These are phyloP conservation scores for Gadus macrocephalus DNA, from an alignment of 2,113 vertebrate species.

Conservation along the genomic window DNA sequence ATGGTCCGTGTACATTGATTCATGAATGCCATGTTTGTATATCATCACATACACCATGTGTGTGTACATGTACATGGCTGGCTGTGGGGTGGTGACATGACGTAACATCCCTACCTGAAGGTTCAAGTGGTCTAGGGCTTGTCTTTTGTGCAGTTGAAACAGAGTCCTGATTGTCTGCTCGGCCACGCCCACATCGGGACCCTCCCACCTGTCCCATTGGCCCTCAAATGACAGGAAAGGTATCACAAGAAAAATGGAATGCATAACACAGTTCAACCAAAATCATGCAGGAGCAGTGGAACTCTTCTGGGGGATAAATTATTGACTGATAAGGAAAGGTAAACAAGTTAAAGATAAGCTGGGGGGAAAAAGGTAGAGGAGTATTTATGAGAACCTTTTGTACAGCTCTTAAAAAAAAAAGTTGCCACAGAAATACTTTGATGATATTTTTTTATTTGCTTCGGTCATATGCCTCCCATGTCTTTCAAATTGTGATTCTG, in stretches of 20 bases:
- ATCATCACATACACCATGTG: too few species aligned
- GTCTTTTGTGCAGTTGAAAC: too few species aligned
- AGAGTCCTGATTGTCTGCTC: too few species aligned
- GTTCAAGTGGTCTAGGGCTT: too few species aligned
- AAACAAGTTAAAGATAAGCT: slow-evolving; percentile 28
- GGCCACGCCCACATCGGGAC: too few species aligned
- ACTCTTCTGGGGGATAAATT: slow-evolving; percentile 77
- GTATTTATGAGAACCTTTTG: slow-evolving; percentile 87
- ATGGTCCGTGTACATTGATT: too few species aligned
- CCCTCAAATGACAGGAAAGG: slow-evolving; percentile 40
- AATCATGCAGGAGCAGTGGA: slow-evolving; percentile 64
- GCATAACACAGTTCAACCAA: slow-evolving; percentile 64
- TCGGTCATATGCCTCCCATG: slow-evolving; percentile 83
- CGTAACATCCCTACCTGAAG: too few species aligned
- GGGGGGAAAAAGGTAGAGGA: slow-evolving; percentile 62
- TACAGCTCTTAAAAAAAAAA: slow-evolving; percentile 82
- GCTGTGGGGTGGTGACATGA: too few species aligned
- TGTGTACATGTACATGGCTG: too few species aligned
- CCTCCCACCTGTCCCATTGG: slow-evolving; percentile 8
- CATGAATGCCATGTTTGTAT: too few species aligned
- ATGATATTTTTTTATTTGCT: slow-evolving; percentile 87
- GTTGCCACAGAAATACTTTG: slow-evolving; percentile 75
- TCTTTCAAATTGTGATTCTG: slow-evolving; percentile 83
- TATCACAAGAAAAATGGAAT: slow-evolving; percentile 35
- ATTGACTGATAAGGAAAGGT: slow-evolving; percentile 40